Conservation (phyloP, 2,888 invertebrate species). For the Epistrophella euchroma region DNA sequence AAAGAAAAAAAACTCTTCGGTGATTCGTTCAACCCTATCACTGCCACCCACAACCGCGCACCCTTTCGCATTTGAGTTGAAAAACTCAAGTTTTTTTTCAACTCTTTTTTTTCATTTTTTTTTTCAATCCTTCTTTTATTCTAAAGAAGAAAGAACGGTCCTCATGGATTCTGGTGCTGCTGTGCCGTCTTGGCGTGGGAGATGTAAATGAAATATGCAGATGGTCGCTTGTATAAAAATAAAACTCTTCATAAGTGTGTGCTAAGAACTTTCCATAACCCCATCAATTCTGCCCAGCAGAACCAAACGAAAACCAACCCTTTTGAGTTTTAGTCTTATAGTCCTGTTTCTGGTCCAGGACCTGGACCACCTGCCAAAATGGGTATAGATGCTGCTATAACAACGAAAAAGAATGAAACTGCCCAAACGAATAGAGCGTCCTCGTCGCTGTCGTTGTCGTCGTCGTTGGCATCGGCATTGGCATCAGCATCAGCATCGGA, state of each 20-base stretch:
- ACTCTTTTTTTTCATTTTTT: slow-evolving; percentile 51
- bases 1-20: slow-evolving; percentile 68
- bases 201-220: slow-evolving; percentile 78
- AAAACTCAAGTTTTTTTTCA: slow-evolving; percentile 74
- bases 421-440: slow-evolving; percentile 64
- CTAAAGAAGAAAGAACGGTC: slow-evolving; percentile 61
- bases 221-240: slow-evolving; percentile 76
- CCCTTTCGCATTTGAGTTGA: slow-evolving; percentile 72
- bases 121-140: slow-evolving; percentile 64
- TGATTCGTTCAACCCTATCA: slow-evolving; percentile 77
- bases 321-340: slow-evolving; percentile 21
- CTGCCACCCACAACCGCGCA: slow-evolving; percentile 65
- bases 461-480: slow-evolving; percentile 42
- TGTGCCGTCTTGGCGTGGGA: slow-evolving; percentile 69
- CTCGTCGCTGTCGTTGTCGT: slow-evolving; percentile 52
- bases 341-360: slow-evolving; percentile 11
- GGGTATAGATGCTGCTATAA: slow-evolving; percentile 46
- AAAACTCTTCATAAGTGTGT: slow-evolving; percentile 76
- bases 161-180: slow-evolving; percentile 49
- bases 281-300: slow-evolving; percentile 30
- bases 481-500: slow-evolving; percentile 40
- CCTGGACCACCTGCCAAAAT: slow-evolving; percentile 67
- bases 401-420: slow-evolving; percentile 65
- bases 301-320: slow-evolving; percentile 7
- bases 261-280: slow-evolving; percentile 71